Evolutionary conservation across 2,797 vertebrate species (phyloP).

Genomic region (Centropyge bicolor): DNA sequence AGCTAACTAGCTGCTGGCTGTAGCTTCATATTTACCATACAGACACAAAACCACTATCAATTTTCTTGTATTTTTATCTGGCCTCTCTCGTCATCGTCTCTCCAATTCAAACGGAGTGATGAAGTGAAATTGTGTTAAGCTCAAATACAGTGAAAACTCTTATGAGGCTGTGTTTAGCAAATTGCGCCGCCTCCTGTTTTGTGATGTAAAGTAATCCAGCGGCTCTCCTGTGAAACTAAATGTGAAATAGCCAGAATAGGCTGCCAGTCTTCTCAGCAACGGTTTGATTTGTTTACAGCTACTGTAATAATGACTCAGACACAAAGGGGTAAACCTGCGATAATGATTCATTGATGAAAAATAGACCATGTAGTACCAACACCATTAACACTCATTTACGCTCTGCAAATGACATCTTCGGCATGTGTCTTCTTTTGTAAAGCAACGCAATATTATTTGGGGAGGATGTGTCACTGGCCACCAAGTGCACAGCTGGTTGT

Average conservation of each 20-base stretch:
- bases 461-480: not conserved
- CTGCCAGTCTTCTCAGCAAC: conserved; percentile 13
- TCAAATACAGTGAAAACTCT: conserved; percentile 2
- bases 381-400: not conserved
- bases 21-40: not conserved
- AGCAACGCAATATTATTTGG: not conserved
- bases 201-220: not conserved
- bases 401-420: not conserved
- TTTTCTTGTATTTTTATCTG: too few species aligned
- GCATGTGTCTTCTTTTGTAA: not conserved
- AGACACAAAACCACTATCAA: not conserved
- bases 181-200: conserved; percentile 14
- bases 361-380: not conserved
- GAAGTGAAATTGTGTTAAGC: not conserved
- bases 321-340: not conserved
- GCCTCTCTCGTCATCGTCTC: too few species aligned
- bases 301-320: conserved; percentile 13
- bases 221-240: conserved; percentile 28
- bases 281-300: conserved; percentile 29
- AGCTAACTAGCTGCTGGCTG: not conserved
- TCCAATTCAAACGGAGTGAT: too few species aligned
- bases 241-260: not conserved
- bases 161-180: conserved; percentile 6
- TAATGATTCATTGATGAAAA: conserved; percentile 11
- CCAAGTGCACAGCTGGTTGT: conserved; percentile 16